Conservation (phyloP, 2,113 vertebrate species). For the Podiceps cristatus region DNA sequence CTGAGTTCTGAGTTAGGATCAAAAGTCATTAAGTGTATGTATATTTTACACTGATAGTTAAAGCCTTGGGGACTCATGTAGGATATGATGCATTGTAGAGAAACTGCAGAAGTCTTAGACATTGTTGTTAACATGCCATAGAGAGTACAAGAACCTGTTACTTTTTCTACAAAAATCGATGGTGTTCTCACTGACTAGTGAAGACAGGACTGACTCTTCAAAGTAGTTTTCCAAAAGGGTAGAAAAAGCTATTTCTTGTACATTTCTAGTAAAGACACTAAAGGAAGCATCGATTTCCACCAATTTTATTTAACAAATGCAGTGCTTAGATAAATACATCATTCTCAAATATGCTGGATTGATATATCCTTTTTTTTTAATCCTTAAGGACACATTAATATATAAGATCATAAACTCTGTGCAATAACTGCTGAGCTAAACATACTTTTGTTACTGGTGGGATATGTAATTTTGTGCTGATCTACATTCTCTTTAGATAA, state of each 20-base stretch:
- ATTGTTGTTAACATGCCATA: not conserved
- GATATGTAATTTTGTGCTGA: not conserved
- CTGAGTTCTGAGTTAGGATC: not conserved
- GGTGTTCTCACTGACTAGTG: not conserved
- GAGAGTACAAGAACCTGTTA: not conserved
- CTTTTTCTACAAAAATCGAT: not conserved
- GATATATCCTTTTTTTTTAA: not conserved
- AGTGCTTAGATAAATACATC: not conserved
- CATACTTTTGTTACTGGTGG: not conserved
- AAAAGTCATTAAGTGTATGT: not conserved
- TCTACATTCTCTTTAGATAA: not conserved
- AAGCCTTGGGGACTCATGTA: not conserved
- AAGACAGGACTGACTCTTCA: not conserved
- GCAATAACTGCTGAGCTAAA: not conserved
- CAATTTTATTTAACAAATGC: not conserved
- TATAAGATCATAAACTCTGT: not conserved
- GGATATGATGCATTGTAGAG: not conserved
- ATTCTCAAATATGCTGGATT: not conserved
- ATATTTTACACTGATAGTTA: not conserved
- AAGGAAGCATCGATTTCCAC: not conserved
- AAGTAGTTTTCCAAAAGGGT: not conserved
- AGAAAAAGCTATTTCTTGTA: not conserved
- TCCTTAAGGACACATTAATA: not conserved
- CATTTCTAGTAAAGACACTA: not conserved
- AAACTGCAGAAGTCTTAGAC: not conserved